Base-by-base conservation (phyloP, 2,113 vertebrate genomes). In the Labeo catla region DNA sequence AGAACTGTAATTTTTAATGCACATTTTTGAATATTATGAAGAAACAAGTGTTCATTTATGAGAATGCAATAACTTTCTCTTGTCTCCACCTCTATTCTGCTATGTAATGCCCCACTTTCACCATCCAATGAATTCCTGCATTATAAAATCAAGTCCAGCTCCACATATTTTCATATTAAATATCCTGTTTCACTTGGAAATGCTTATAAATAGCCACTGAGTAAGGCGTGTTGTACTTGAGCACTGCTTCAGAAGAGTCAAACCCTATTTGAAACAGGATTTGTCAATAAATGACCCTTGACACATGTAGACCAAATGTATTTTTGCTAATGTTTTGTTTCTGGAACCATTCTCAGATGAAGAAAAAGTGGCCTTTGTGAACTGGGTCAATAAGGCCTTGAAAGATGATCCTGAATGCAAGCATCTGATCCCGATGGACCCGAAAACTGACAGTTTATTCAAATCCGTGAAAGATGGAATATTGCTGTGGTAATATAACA, bases 361-460 rank as follows among this genome's bases (percentile, higher is more conserved):
- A 93, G 98, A 99, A 90, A 99, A 98, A 89, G 97, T 99, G 90
- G 98, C 98, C 28, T 99, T 99, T 93, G 97, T 97, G 76, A 98
- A 98, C 91, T 99, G 98, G 98, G 96, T 99, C 93, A 99, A 99
- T 95, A 99, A 98, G 93, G 94, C 97, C 89, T 93, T 99, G 85
- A 95, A 94, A 52, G 95, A 96, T 83, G 98, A 99, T 91, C 92
- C 96, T 45, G 97, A 99, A 93, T 98, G 97, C 88, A 91, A 92
- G 76, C 97, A 99, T 88, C 93, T 99, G 34, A 90, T 99, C 43
- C 98, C 98, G 65, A 98, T 99, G 96, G 92, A 98, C 88, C 97
- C 98, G 0, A 90, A 90, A 1, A 94, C 96, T 34, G 93, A 93
- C 50, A 98, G 95, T 88, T 97, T 99, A 81, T 99, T 99, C 91